Evolutionary conservation across 2,888 invertebrate species (phyloP).

Genomic region (Eupithecia dodoneata): DNA sequence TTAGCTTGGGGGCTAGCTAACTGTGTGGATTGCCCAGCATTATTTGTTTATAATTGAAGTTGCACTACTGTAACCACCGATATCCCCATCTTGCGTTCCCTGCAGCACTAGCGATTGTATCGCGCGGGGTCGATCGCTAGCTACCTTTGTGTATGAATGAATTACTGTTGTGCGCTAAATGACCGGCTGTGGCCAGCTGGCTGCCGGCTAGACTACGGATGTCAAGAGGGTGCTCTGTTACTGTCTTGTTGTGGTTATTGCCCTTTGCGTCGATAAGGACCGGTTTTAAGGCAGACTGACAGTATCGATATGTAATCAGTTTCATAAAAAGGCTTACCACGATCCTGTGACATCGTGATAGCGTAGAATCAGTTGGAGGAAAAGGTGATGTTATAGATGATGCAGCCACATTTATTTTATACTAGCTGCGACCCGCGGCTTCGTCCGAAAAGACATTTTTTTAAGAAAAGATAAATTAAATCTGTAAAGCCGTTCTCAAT

Average conservation of each 20-base stretch:
- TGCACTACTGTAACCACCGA: constrained; percentile 1
- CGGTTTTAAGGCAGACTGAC: background rate
- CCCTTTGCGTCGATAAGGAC: background rate
- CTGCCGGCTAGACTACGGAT: background rate
- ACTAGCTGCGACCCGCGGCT: too few relatives aligned
- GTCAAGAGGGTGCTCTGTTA: background rate
- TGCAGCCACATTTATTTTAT: background rate
- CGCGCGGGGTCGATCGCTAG: constrained; percentile 27
- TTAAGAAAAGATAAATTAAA: too few relatives aligned
- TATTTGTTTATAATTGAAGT: background rate
- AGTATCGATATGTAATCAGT: background rate
- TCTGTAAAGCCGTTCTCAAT: too few relatives aligned
- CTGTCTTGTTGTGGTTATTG: background rate
- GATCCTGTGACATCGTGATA: background rate
- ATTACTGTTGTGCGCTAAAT: constrained; percentile 35
- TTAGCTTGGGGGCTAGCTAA: too few relatives aligned
- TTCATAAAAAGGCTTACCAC: background rate
- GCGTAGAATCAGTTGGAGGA: background rate
- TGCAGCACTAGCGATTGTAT: constrained; percentile 42
- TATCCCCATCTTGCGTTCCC: constrained; percentile 24
- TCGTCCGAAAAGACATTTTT: too few relatives aligned
- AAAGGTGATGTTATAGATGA: background rate
- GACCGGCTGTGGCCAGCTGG: constrained; percentile 17
- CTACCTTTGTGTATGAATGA: constrained; percentile 48
- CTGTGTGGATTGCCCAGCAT: too few relatives aligned